Percentiles rank a stretch among this genome's conserved stretches.
These are phyloP conservation scores for Agrilus cyanescens DNA, from an alignment of 2,888 invertebrate genomes.

Conservation along the genomic window DNA sequence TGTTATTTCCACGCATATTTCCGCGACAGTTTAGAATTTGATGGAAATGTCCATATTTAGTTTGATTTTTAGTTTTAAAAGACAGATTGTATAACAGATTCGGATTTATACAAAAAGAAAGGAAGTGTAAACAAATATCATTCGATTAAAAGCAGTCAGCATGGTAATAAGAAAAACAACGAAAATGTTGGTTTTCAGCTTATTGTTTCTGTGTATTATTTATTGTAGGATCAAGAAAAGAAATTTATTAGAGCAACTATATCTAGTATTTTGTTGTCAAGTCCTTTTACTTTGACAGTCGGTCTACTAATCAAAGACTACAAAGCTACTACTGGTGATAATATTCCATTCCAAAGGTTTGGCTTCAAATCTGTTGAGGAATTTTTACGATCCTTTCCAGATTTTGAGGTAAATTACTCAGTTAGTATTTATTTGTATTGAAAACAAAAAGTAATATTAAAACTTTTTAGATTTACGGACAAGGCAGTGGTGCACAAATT, in stretches of 20 bases:
- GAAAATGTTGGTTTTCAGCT: no score
- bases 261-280: slow-evolving; percentile 22
- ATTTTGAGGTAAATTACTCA: slow-evolving; percentile 15
- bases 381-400: slow-evolving; percentile 22
- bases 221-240: not conserved
- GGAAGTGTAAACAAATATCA: no score
- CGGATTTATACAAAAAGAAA: no score
- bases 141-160: no score
- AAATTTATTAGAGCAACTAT: slow-evolving; percentile 17
- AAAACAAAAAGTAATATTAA: not conserved
- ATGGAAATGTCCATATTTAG: no score
- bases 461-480: slow-evolving; percentile 20
- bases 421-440: not conserved
- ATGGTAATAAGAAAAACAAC: no score
- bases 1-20: no score
- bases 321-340: slow-evolving; percentile 18
- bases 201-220: not conserved
- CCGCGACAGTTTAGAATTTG: no score
- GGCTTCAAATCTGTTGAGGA: slow-evolving; percentile 20
- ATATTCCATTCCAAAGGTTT: slow-evolving; percentile 20
- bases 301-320: slow-evolving; percentile 21
- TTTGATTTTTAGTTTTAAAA: no score
- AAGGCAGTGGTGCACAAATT: slow-evolving; percentile 19
- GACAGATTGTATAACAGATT: no score
- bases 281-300: slow-evolving; percentile 18